Base-by-base conservation (phyloP, 2,797 vertebrate genomes). In the Florisuga fusca region DNA sequence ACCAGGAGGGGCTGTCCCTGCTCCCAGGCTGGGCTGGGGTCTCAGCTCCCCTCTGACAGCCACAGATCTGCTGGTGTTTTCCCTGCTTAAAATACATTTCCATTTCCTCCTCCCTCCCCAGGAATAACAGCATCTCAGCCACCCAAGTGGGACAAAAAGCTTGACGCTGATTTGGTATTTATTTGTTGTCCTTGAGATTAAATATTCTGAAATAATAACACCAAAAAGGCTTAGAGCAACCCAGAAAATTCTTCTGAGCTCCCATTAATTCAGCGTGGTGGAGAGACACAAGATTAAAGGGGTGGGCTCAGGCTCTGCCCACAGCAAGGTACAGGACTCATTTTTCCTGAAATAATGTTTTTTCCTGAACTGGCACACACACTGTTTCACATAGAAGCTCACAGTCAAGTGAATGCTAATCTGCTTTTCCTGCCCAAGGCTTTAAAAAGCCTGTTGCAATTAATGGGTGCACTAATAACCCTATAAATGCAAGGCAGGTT, bases 151-250 rank as follows among this genome's bases (percentile, higher is more conserved):
- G 89, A 63, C 92, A 63, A 84, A 74, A 1, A 29, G 23, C 78
- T 79, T 8, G 2, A 50, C 1, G 4, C n/a, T 4, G 21, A 89
- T 93, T 94, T 95, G 92, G 9, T 33, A 34, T 75, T 93, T 94
- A 36, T 91, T 93, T 46, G 87, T 93, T 81, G 92, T 69, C 95
- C 90, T 96, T 15, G 61, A 80, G 96, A 97, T 97, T 94, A 96
- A 89, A 87, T 66, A 80, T 93, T 95, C 94, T 89, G 76, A 92
- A 97, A 95, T 92, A 96, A 97, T 66, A 96, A 82, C 93, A 63
- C 91, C 95, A 86, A 50, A 95, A 92, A 88, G 69, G 95, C 92
- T 97, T 93, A 81, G 91, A 84, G 95, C 93, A 80, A 85, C 7
- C 3, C 87, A 94, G 76, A 94, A 93, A 92, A 96, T 94, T 51